Percentiles rank a stretch among this genome's conserved stretches.
These are phyloP conservation scores for Trisateles emortualis DNA, from an alignment of 2,888 invertebrate genomes.

Conservation along the genomic window DNA sequence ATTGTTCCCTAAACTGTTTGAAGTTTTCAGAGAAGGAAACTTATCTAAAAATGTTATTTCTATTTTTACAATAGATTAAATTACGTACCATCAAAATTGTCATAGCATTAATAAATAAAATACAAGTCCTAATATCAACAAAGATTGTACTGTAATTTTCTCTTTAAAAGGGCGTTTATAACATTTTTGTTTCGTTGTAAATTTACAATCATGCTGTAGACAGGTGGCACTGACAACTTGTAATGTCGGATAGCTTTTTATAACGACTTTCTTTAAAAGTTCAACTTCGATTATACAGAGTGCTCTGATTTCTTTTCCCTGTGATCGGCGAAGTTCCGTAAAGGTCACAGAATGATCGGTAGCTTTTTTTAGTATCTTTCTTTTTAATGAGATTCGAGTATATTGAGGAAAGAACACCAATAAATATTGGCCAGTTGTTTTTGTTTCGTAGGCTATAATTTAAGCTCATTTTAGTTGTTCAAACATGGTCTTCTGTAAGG, in stretches of 20 bases:
- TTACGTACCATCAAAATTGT: no score
- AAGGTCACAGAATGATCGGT: slow-evolving; percentile 43
- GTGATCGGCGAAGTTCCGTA: slow-evolving; percentile 44
- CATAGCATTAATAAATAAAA: no score
- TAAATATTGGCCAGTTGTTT: background rate
- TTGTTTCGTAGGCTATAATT: no score
- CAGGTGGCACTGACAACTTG: slow-evolving; percentile 72
- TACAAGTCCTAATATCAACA: no score
- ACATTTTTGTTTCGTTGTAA: slow-evolving; percentile 43
- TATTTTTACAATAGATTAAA: no score
- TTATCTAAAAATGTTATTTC: no score
- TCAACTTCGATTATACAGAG: slow-evolving; percentile 59
- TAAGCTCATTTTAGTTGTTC: background rate
- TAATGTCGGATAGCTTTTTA: slow-evolving; percentile 64
- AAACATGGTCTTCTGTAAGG: no score
- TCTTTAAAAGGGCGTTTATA: slow-evolving; percentile 39
- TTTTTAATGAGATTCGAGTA: slow-evolving; percentile 38
- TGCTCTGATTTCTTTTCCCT: slow-evolving; percentile 51
- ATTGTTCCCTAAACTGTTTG: no score
- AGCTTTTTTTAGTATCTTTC: slow-evolving; percentile 15
- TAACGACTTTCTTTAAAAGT: slow-evolving; percentile 63
- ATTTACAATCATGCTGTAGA: slow-evolving; percentile 75
- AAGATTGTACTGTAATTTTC: background rate
- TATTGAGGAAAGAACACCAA: background rate
- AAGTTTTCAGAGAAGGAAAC: no score